Evolutionary conservation across 2,888 invertebrate genomes (phyloP).

Genomic region (Myopa tessellatipennis): DNA sequence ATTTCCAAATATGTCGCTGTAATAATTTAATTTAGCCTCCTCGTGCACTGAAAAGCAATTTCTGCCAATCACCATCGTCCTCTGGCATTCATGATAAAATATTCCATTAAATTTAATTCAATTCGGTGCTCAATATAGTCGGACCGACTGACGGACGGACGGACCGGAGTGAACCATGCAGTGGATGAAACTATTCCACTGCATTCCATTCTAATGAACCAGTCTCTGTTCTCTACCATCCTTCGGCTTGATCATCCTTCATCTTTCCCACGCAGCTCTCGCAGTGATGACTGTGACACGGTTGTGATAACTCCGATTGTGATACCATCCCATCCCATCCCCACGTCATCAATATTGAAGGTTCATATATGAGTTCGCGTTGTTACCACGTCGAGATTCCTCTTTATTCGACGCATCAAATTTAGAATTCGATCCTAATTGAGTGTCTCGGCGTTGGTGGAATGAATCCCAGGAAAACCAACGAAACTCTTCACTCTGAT

Average conservation of each 20-base stretch:
- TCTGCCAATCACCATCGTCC: background rate
- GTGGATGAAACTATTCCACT: too few species aligned
- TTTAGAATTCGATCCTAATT: too few species aligned
- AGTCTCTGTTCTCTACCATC: background rate
- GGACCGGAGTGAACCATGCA: background rate
- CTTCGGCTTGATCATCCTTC: background rate
- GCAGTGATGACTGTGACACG: too few species aligned
- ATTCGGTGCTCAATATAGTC: slow-evolving; percentile 11
- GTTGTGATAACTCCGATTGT: too few species aligned
- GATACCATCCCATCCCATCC: too few species aligned
- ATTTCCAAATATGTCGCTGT: slow-evolving; percentile 32
- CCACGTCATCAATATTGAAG: too few species aligned
- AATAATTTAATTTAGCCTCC: slow-evolving; percentile 35
- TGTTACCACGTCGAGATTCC: too few species aligned
- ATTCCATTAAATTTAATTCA: slow-evolving; percentile 35
- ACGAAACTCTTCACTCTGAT: too few species aligned
- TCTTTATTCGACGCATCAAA: too few species aligned
- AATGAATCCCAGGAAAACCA: too few species aligned
- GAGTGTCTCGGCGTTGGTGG: too few species aligned
- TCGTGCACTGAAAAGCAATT: slow-evolving; percentile 13
- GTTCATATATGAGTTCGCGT: too few species aligned
- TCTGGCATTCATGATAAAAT: slow-evolving; percentile 9
- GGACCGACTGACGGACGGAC: background rate
- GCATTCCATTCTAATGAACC: slow-evolving; percentile 31
- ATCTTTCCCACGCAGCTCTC: background rate